These are phyloP conservation scores for Pogonophryne albipinna DNA, from an alignment of 2,797 vertebrate species.

Conservation along the genomic window DNA sequence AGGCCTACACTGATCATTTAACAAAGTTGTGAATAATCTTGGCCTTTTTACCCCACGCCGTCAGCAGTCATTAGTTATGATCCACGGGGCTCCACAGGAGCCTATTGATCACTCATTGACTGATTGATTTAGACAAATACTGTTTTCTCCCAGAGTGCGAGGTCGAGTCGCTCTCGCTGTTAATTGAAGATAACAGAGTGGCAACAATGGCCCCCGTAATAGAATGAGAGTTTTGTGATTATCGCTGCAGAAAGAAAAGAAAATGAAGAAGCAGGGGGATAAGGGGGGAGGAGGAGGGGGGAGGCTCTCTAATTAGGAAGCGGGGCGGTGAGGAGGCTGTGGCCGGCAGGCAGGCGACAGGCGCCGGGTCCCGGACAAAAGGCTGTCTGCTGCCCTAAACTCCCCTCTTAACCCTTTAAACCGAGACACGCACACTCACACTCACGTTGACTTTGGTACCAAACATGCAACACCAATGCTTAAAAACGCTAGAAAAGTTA, in stretches of 20 bases:
- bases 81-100: conserved; percentile 75
- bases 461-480: conserved; percentile 1
- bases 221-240: conserved; percentile 84
- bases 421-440: conserved; percentile 30
- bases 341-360: conserved; percentile 86
- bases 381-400: conserved; percentile 86
- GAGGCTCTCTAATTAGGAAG: conserved; percentile 83
- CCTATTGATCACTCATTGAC: conserved; percentile 84
- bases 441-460: conserved; percentile 15
- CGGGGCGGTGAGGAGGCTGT: conserved; percentile 80
- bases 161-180: conserved; percentile 77
- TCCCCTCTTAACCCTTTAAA: conserved; percentile 87
- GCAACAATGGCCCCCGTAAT: conserved; percentile 83
- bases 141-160: conserved; percentile 78
- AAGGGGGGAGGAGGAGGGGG: conserved; percentile 5
- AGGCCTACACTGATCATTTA: conserved; percentile 62
- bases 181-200: conserved; percentile 87
- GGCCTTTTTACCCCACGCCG: conserved; percentile 79
- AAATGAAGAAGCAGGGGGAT: conserved; percentile 73
- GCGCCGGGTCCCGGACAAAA: conserved; percentile 87
- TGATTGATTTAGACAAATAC: conserved; percentile 86
- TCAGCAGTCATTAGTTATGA: conserved; percentile 76
- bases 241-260: conserved; percentile 81
- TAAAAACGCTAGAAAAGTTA: background rate
- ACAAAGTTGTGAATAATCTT: conserved; percentile 81